Conservation (phyloP, 2,113 vertebrate species). For the Falco punctatus region DNA sequence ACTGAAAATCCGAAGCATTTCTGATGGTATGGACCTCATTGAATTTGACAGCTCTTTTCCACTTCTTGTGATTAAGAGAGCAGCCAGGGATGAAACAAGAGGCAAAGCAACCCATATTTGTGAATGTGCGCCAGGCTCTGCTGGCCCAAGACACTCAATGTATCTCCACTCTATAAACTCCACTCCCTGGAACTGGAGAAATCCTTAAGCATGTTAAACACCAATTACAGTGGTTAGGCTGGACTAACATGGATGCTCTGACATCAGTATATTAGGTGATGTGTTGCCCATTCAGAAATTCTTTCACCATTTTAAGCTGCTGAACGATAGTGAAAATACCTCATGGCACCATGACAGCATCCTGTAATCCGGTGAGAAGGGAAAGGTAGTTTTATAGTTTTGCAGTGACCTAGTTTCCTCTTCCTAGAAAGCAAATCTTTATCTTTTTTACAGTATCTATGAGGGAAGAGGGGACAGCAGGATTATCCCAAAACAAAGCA, state of each 20-base stretch:
- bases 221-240: neutral
- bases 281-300: neutral
- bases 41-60: neutral
- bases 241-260: neutral
- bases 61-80: neutral
- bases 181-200: neutral
- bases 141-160: neutral
- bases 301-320: neutral
- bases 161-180: neutral
- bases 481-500: neutral
- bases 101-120: neutral
- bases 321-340: neutral
- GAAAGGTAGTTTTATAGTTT: neutral
- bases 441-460: neutral
- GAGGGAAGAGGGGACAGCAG: neutral
- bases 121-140: neutral
- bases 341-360: neutral
- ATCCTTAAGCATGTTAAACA: neutral
- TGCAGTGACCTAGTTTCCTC: neutral
- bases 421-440: neutral
- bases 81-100: neutral
- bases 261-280: neutral
- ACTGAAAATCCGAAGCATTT: neutral
- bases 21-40: neutral
- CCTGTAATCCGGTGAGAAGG: neutral